Conservation (phyloP, 2,888 invertebrate species). For the Xestoiulus laeticollis region DNA sequence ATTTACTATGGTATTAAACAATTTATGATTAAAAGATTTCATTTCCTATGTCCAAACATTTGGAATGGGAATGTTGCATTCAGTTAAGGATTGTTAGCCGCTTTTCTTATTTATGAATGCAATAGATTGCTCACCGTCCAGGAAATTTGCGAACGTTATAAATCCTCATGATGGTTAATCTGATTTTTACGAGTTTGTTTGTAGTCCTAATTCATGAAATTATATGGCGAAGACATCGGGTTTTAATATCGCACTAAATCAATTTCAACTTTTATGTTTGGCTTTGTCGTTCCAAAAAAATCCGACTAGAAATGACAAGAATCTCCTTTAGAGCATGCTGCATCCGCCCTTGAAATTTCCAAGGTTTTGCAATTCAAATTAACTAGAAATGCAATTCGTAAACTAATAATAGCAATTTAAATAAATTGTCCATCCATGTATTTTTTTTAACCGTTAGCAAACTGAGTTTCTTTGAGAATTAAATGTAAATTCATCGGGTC, state of each 20-base stretch:
- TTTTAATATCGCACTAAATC: neutral
- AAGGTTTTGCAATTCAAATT: slow-evolving; percentile 18
- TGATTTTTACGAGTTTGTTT: neutral
- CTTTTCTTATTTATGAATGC: neutral
- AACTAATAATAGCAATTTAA: neutral
- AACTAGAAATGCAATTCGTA: neutral
- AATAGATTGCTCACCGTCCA: neutral
- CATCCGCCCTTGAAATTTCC: neutral
- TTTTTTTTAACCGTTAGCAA: neutral
- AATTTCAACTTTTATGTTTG: neutral
- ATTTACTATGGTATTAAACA: neutral
- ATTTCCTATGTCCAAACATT: neutral
- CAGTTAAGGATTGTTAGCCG: neutral
- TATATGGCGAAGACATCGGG: neutral
- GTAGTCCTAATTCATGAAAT: too few relatives aligned
- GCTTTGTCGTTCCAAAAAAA: neutral
- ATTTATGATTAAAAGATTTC: neutral
- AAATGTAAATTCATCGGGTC: slow-evolving; percentile 20
- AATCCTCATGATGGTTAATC: neutral
- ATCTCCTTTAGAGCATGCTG: neutral
- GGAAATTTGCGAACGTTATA: neutral
- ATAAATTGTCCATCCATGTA: neutral
- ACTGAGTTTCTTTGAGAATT: neutral
- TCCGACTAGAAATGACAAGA: neutral
- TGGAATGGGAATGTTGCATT: neutral